A percentile compares a stretch with the other conserved stretches of the same genome.
Evolutionary conservation across 2,113 vertebrate genomes (phyloP).

Genomic region (Campylorhamphus procurvoides): DNA sequence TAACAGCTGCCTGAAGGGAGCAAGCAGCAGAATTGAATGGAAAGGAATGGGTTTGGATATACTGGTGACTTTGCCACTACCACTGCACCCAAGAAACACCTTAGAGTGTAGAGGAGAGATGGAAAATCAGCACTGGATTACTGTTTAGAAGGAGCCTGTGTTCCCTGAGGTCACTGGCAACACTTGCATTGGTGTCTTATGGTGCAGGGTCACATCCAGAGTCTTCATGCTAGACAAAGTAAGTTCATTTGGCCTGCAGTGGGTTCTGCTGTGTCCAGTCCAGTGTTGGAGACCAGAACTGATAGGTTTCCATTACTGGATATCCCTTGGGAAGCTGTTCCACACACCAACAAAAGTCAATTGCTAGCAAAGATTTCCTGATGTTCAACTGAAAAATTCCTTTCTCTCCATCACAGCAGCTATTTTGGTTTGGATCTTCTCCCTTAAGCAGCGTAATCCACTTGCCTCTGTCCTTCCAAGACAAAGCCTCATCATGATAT

Average conservation of each 20-base stretch:
- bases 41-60: neutral
- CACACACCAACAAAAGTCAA: neutral
- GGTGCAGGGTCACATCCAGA: neutral
- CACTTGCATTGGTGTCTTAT: neutral
- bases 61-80: neutral
- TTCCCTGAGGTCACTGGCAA: neutral
- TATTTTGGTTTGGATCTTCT: neutral
- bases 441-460: neutral
- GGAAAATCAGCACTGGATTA: neutral
- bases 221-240: neutral
- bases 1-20: neutral
- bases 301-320: neutral
- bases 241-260: neutral
- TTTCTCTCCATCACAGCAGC: conserved; percentile 1
- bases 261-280: neutral
- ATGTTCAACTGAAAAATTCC: neutral
- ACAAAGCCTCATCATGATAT: neutral
- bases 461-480: neutral
- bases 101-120: neutral
- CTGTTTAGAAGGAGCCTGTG: neutral
- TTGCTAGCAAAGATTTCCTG: conserved; percentile 8
- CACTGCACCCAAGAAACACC: neutral
- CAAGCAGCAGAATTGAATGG: neutral
- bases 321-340: conserved; percentile 1
- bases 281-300: neutral